Conservation (phyloP, 1,140 invertebrate species). For the Cotesia vestalis region DNA sequence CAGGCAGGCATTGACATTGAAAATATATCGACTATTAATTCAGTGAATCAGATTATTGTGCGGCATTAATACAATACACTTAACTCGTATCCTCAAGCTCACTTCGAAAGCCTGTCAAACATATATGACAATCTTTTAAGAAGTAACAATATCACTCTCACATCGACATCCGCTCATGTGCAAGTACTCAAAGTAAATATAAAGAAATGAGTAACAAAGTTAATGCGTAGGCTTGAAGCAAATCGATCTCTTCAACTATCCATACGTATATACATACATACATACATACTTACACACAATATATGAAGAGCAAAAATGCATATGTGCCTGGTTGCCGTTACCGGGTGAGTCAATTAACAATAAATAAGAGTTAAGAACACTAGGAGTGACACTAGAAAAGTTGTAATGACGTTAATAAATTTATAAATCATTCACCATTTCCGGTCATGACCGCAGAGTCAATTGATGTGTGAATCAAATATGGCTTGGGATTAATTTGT, state of each 20-base stretch:
- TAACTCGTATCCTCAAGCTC: background rate
- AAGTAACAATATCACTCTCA: background rate
- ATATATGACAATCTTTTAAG: conserved; percentile 19
- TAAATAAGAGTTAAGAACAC: conserved; percentile 36
- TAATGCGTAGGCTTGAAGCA: conserved; percentile 25
- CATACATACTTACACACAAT: background rate
- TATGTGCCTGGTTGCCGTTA: conserved; percentile 29
- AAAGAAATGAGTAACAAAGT: background rate
- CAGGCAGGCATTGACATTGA: conserved; percentile 31
- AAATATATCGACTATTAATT: conserved; percentile 37
- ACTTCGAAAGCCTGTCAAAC: conserved; percentile 17
- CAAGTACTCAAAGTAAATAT: background rate
- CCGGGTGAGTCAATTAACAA: conserved; percentile 44
- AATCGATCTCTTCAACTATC: conserved; percentile 12
- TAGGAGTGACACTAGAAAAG: conserved; percentile 17
- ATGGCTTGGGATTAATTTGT: background rate
- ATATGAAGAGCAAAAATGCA: background rate
- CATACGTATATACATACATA: background rate
- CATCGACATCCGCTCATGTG: too few species aligned
- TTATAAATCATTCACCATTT: conserved; percentile 41
- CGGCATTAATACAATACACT: background rate
- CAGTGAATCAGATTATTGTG: conserved; percentile 27
- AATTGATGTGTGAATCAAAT: conserved; percentile 20
- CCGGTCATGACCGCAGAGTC: conserved; percentile 31
- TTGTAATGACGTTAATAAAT: conserved; percentile 37